These are phyloP conservation scores for Tipula lateralis DNA, from an alignment of 2,888 invertebrate species.

Conservation along the genomic window DNA sequence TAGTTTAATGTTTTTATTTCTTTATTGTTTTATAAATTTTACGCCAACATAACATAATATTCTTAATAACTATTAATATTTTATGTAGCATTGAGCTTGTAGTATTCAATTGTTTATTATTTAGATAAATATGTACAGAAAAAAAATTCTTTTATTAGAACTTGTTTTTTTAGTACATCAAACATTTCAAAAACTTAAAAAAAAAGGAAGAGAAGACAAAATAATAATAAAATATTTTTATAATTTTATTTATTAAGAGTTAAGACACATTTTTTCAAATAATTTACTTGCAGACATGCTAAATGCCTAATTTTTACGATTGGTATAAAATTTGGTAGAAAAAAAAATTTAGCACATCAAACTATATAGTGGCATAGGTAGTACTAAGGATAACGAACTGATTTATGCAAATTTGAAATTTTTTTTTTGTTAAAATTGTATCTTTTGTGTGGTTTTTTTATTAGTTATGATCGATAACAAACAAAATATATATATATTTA, in stretches of 20 bases:
- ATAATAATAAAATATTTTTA: background rate
- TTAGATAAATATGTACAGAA: background rate
- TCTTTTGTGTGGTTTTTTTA: background rate
- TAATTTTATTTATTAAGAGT: background rate
- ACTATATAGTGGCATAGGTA: background rate
- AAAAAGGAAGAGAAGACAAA: background rate
- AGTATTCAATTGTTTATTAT: background rate
- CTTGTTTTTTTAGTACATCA: background rate
- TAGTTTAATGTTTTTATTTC: background rate
- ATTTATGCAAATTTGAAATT: background rate
- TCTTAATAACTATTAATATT: background rate
- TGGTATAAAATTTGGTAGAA: background rate
- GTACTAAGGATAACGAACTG: background rate
- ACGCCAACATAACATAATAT: background rate
- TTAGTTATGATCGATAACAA: background rate
- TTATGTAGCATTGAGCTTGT: background rate
- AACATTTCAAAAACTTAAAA: background rate
- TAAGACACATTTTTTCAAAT: slow-evolving; percentile 4
- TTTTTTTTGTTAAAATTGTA: background rate
- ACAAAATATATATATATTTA: background rate
- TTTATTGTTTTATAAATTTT: background rate
- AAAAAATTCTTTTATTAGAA: background rate
- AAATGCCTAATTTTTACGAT: background rate
- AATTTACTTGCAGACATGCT: background rate
- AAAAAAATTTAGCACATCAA: background rate